Percentiles rank a stretch among this genome's conserved stretches.
phyloP scores from a whole-genome alignment of 2,797 vertebrate species.

The Hafferia zeledoni region DNA sequence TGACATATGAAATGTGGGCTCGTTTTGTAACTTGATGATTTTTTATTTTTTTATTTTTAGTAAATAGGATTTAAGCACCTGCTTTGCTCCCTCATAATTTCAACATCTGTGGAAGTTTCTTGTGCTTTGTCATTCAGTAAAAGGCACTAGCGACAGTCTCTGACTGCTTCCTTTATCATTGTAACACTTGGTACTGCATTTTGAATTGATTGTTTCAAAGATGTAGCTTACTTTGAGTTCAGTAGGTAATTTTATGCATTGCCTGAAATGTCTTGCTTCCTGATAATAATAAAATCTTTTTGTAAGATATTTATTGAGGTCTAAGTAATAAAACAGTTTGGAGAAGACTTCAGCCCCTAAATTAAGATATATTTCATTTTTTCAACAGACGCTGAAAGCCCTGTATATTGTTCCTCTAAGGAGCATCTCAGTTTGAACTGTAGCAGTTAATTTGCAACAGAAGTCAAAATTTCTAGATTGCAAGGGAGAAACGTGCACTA shows the following conservation, averaged over 20 bases:
- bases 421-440: not conserved
- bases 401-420: not conserved
- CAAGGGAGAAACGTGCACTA: not conserved
- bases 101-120: conserved; percentile 31
- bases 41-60: conserved; percentile 45
- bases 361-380: not conserved
- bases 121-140: conserved; percentile 30
- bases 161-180: conserved; percentile 46
- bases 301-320: not conserved
- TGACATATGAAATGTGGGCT: not conserved
- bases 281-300: not conserved
- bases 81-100: conserved; percentile 45
- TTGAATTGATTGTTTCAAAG: conserved; percentile 37
- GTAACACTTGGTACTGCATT: not conserved
- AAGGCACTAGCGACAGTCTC: not conserved
- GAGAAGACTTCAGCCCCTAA: not conserved
- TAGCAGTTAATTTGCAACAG: conserved; percentile 7
- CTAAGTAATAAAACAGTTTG: not conserved
- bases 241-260: not conserved
- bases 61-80: conserved; percentile 41
- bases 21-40: conserved; percentile 10
- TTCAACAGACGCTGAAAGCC: not conserved
- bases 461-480: conserved; percentile 3
- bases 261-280: not conserved
- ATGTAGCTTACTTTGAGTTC: not conserved